phyloP scores from a whole-genome alignment of 1,140 invertebrate genomes.

The Bombus pyrosoma region DNA sequence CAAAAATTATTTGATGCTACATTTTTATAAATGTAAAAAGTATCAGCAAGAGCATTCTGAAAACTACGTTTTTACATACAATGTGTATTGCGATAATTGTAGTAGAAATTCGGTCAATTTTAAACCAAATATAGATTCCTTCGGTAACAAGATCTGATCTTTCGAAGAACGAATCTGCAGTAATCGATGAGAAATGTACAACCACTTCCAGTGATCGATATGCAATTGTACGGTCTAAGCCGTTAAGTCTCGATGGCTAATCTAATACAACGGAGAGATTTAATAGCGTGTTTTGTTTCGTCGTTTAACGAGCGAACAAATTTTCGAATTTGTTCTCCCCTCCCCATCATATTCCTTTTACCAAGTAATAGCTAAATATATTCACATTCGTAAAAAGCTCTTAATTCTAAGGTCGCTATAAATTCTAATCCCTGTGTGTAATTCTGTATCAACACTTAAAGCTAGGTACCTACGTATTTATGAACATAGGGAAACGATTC shows the following conservation, averaged over 20 bases:
- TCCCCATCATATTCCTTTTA: not conserved
- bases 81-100: not conserved
- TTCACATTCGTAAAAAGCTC: slow-evolving; percentile 58
- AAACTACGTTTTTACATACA: slow-evolving; percentile 18
- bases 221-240: slow-evolving; percentile 41
- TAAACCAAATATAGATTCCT: not conserved
- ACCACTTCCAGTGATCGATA: slow-evolving; percentile 52
- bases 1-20: not conserved
- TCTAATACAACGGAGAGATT: not conserved
- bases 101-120: not conserved
- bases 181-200: slow-evolving; percentile 46
- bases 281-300: not conserved
- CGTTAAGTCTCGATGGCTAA: slow-evolving; percentile 6
- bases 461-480: slow-evolving; percentile 60
- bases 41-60: not conserved
- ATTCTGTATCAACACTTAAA: slow-evolving; percentile 70
- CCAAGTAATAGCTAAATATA: slow-evolving; percentile 32
- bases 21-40: slow-evolving; percentile 58
- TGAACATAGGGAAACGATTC: slow-evolving; percentile 55
- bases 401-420: slow-evolving; percentile 62
- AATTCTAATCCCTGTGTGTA: slow-evolving; percentile 70
- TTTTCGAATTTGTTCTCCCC: not conserved
- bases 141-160: not conserved
- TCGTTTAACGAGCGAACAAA: not conserved
- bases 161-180: not conserved